These are phyloP conservation scores for Chaetodon trifascialis DNA, from an alignment of 2,113 vertebrate genomes.

Conservation along the genomic window DNA sequence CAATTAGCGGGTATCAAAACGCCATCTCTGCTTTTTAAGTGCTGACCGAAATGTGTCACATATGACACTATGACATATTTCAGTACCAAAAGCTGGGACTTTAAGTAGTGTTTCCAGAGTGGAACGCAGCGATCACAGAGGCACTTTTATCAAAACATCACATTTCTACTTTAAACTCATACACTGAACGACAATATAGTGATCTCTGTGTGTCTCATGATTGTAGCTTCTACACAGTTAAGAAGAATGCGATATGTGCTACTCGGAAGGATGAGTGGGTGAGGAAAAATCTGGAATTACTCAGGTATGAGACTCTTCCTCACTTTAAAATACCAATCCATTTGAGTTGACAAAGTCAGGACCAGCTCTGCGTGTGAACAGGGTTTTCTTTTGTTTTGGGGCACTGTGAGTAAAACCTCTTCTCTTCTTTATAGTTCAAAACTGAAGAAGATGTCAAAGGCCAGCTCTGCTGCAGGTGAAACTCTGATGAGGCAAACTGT, in stretches of 20 bases:
- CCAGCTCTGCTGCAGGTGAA: background rate
- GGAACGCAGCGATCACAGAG: background rate
- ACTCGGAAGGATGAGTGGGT: slow-evolving; percentile 75
- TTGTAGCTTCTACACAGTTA: slow-evolving; percentile 77
- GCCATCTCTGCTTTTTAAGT: background rate
- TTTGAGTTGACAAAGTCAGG: slow-evolving; percentile 11
- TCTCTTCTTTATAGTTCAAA: slow-evolving; percentile 54
- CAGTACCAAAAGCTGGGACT: background rate
- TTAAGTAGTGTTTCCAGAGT: background rate
- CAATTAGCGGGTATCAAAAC: background rate
- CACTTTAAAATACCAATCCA: background rate
- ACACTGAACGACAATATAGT: background rate
- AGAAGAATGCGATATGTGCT: slow-evolving; percentile 67
- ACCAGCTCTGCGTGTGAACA: background rate
- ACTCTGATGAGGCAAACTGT: background rate
- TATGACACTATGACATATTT: background rate
- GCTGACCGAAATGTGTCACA: background rate
- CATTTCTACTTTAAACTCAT: background rate
- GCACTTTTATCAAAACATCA: background rate
- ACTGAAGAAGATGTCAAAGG: slow-evolving; percentile 68
- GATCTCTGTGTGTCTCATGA: background rate
- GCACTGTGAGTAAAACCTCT: background rate
- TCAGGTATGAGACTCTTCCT: slow-evolving; percentile 72
- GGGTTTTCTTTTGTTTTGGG: background rate
- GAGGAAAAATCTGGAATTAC: slow-evolving; percentile 52